Base-by-base conservation (phyloP, 2,888 invertebrate genomes). In the Pseudococcus viburni region DNA sequence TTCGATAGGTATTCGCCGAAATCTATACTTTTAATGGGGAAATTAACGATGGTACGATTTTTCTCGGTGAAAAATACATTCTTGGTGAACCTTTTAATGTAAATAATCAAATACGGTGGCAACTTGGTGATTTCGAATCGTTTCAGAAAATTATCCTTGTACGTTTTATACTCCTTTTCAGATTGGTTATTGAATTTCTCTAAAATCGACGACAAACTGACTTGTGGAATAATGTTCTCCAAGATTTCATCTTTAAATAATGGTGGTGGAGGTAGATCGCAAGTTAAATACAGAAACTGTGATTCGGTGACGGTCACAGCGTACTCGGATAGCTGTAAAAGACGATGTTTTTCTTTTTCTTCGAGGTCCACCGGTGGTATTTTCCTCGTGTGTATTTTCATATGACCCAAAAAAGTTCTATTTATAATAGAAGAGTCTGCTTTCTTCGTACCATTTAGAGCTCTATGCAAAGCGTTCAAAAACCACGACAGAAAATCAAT, bases 21-120 rank as follows among this genome's bases (percentile, higher is more conserved):
- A 92, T 99, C 99, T 3, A 99, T 96, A 92, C 98, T 98, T 91
- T 98, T 98, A 89, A 99, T 98, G 5, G 99, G 99, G 92, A 99
- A 99, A 92, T 99, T 99, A 3, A 99, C 99, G 91, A 99, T 99
- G 0, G 99, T 99, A 0, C 99, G 99, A 93, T 99, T 99, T 92
- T 99, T 99, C 92, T 99, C 99, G 22, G 98, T 94, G 91, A 98
- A 99, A 93, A 99, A 99, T 8, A 98, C 98, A 91, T 99, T 99
- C 92, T 98, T 99, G 0, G 98, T 99, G 92, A 99, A 99, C 90
- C 99, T 94, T 93, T 99, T 99, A 90, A 99, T 97, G 91, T 98
- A 99, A 88, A 99, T 92, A 91, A 99, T 99, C 88, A 99, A 94
- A 92, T 97, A 99, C 0, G 97, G 97, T 8, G 99, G 99, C 89